Evolutionary conservation across 2,888 invertebrate genomes (phyloP), one percentile per base, ranked within the genome.

Genomic region (Yponomeuta sedellus): DNA sequence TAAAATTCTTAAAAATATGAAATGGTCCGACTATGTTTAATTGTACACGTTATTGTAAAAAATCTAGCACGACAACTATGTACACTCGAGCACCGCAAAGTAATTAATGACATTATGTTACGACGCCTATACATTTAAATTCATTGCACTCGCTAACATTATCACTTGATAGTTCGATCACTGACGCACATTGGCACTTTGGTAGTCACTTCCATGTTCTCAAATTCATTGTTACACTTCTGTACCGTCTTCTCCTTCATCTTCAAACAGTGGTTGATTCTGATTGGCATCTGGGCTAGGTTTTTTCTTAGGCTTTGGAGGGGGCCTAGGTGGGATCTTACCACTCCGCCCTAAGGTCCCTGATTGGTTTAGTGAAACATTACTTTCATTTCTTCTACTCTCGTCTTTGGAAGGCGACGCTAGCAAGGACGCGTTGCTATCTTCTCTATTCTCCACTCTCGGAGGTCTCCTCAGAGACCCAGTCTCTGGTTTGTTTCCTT

Each of bases 171-270:
- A 52, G 77, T 79, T 77, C 76, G 76, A 77, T 79, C 77, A 78
- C 74, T 73, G 56, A 64, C 84, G 85, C 85, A 86, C 85, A 81
- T 89, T 89, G 90, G 88, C 89, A 89, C 88, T 86, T 86, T 82
- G 83, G 81, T 80, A 73, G 74, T 73, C 61, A 44, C 52, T 34
- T 79, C 61, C 73, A 71, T 52, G 44, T 52, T 16, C 12, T 12
- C 1, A 44, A 52, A 16, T 52, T 52, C 16, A 52, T 52, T 86
- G 88, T 92, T 94, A 96, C 92, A 97, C 97, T 92, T 97, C 97
- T 74, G 97, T 97, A 71, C 97, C 97, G 74, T 97, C 96, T 79
- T 97, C 97, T 39, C 96, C 96, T 85, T 97, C 97, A 80, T 97
- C 97, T 80, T 97, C 96, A 78, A 96, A 96, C 70, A 96, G 85